Conservation (phyloP, 2,888 invertebrate species). For the Villa cingulata region DNA sequence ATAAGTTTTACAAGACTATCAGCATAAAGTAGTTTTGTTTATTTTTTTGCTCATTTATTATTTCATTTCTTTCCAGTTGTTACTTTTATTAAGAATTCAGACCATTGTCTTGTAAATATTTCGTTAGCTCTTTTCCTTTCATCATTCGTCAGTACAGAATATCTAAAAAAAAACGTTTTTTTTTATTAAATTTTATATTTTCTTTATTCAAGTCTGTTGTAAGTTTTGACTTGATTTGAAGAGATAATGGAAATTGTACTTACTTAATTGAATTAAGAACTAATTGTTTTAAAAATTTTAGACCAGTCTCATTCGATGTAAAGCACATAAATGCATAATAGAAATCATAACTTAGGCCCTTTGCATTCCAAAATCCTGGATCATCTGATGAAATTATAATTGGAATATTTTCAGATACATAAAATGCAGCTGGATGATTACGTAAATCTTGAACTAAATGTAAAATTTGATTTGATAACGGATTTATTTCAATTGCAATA, state of each 20-base stretch:
- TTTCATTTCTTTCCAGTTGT: not conserved
- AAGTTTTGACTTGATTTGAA: no score
- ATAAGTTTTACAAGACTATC: constrained; percentile 19
- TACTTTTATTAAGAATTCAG: constrained; percentile 22
- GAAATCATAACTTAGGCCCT: constrained; percentile 49
- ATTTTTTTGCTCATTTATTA: no score
- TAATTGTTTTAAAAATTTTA: constrained; percentile 46
- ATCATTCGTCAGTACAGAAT: constrained; percentile 21
- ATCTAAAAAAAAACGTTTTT: constrained; percentile 12
- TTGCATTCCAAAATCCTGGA: constrained; percentile 48
- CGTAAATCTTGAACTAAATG: constrained; percentile 45
- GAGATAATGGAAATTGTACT: no score
- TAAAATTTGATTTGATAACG: constrained; percentile 37
- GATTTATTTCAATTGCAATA: constrained; percentile 32
- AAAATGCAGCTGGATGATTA: constrained; percentile 46
- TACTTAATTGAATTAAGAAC: constrained; percentile 47
- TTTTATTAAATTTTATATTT: not conserved
- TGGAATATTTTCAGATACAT: constrained; percentile 44
- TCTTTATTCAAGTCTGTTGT: no score
- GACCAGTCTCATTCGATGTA: constrained; percentile 42
- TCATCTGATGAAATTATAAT: constrained; percentile 51
- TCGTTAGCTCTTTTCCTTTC: constrained; percentile 21
- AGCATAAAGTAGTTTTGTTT: no score
- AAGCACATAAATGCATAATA: constrained; percentile 54
- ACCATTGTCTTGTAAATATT: constrained; percentile 24